Percentiles rank a stretch among this genome's conserved stretches.
These are phyloP conservation scores for Melanostoma scalare DNA, from an alignment of 2,888 invertebrate species.

Conservation along the genomic window DNA sequence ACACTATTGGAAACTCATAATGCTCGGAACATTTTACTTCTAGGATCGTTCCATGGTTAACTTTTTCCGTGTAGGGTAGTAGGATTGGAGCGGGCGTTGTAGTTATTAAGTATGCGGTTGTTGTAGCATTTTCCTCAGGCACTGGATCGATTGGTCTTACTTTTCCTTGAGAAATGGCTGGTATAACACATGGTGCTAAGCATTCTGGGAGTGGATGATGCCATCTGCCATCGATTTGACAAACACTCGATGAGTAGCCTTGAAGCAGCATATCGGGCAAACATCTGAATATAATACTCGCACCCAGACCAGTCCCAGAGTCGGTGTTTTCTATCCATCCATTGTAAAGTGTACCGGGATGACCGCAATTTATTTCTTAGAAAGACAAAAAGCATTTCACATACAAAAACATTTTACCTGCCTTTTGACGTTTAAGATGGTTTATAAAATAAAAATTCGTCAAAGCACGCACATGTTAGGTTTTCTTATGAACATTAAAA, in stretches of 20 bases:
- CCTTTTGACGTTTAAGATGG: neutral
- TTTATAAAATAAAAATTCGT: neutral
- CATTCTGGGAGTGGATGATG: conserved; percentile 96
- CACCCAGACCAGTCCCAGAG: conserved; percentile 93
- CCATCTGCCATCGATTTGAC: conserved; percentile 97
- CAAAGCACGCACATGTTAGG: too few relatives aligned
- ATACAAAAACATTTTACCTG: neutral
- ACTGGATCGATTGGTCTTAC: conserved; percentile 85
- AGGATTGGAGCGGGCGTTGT: conserved; percentile 79
- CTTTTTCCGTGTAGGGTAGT: conserved; percentile 80
- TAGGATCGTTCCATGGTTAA: conserved; percentile 86
- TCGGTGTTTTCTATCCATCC: conserved; percentile 97
- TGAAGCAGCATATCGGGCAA: conserved; percentile 95
- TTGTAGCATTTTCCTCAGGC: conserved; percentile 80
- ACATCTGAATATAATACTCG: conserved; percentile 96
- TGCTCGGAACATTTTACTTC: conserved; percentile 92
- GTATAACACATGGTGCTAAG: conserved; percentile 96
- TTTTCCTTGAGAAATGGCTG: conserved; percentile 91
- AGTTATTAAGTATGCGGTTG: conserved; percentile 77
- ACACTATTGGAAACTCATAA: conserved; percentile 91
- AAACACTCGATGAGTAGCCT: conserved; percentile 94
- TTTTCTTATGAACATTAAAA: too few relatives aligned
- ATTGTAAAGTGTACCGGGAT: conserved; percentile 96
- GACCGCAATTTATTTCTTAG: conserved; percentile 97
- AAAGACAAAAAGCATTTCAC: neutral